phyloP scores from a whole-genome alignment of 2,113 vertebrate genomes.

The Corythoichthys haematopterus region DNA sequence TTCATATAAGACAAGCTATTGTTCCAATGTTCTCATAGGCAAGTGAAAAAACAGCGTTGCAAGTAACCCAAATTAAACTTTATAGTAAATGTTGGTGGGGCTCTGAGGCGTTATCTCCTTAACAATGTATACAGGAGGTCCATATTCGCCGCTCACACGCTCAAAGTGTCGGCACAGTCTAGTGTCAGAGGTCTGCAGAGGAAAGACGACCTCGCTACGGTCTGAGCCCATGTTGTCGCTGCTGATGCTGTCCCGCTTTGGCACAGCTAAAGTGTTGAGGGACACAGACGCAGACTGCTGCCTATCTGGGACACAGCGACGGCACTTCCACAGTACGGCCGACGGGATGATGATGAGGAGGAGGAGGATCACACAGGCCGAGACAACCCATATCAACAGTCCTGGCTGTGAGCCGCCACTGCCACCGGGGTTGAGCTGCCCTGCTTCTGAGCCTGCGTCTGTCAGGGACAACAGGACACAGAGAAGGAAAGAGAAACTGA shows the following conservation, averaged over 20 bases:
- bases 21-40: not conserved
- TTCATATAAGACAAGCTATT: not conserved
- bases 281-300: slow-evolving; percentile 85
- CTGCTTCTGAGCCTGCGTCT: slow-evolving; percentile 54
- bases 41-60: not conserved
- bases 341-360: slow-evolving; percentile 80
- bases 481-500: slow-evolving; percentile 1
- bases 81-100: slow-evolving; percentile 97
- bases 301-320: slow-evolving; percentile 78
- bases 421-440: slow-evolving; percentile 70
- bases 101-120: slow-evolving; percentile 95
- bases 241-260: slow-evolving; percentile 79
- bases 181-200: slow-evolving; percentile 86
- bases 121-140: slow-evolving; percentile 94
- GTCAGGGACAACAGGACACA: slow-evolving; percentile 26
- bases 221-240: slow-evolving; percentile 90
- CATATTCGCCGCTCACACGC: slow-evolving; percentile 92
- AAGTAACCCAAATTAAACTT: slow-evolving; percentile 77
- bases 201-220: slow-evolving; percentile 93
- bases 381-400: slow-evolving; percentile 84
- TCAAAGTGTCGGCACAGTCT: slow-evolving; percentile 95
- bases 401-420: slow-evolving; percentile 81
- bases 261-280: slow-evolving; percentile 87
- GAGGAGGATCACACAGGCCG: slow-evolving; percentile 83
- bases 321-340: slow-evolving; percentile 82